Evolutionary conservation across 2,113 vertebrate species (phyloP), one percentile per base, ranked within the genome.

Genomic region (Rousettus leschenaultii): DNA sequence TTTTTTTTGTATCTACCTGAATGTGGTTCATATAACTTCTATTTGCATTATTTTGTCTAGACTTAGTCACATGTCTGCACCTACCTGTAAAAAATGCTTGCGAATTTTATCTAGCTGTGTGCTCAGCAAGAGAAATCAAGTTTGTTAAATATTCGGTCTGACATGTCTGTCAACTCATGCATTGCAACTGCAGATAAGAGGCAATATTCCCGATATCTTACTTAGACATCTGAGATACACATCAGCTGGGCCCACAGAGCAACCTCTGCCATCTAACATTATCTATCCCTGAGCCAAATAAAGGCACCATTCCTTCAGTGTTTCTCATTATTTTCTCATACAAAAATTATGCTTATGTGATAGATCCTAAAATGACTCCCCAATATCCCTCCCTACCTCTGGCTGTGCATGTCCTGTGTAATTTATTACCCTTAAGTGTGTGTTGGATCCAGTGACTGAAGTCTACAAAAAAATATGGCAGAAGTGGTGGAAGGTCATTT

Each of bases 231-330:
- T 43, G 43, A 43, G 43, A 43, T 43, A 43, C 43, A 43, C 43
- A 43, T 43, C 43, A 43, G 0, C 55, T 43, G 14, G 38, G 5
- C n/a, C 15, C 38, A 33, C 1, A 30, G 6, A 66, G 33, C 4
- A 6, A 59, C 0, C 2, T 10, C 7, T 65, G 35, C 0, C 6
- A 19, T 38, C 9, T 74, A 26, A n/a, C 0, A 12, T 51, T 9
- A 11, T 22, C 26, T 43, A 38, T 80, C 7, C 12, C 24, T 57
- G 5, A 38, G 7, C 12, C 33, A 66, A 40, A 19, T 66, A 12
- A 87, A 74, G 57, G 78, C 33, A 68, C 88, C 7, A 38, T 78
- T 65, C 8, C 30, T 71, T 82, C 33, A 26, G 12, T 43, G 13
- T 63, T 55, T 59, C 70, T 86, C 53, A 40, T 4, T 45, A 45